These are phyloP conservation scores for Nineta flava DNA, from an alignment of 2,888 invertebrate species.

Conservation along the genomic window DNA sequence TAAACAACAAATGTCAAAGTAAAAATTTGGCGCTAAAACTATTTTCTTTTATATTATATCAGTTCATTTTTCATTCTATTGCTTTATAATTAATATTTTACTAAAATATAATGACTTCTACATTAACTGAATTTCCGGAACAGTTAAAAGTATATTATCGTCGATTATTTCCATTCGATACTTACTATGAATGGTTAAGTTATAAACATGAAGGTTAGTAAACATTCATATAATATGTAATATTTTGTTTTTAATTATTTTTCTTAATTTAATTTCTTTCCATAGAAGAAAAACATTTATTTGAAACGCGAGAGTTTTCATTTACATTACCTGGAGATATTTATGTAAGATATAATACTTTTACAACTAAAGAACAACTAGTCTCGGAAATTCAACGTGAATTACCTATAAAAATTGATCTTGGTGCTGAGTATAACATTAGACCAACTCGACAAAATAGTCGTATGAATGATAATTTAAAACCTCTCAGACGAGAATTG, in stretches of 20 bases:
- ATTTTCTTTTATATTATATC: no score
- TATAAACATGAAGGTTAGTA: slow-evolving; percentile 1
- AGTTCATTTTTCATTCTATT: no score
- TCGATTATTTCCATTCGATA: slow-evolving; percentile 1
- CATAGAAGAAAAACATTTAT: neutral
- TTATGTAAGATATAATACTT: neutral
- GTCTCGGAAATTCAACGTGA: neutral
- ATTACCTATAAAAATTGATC: slow-evolving; percentile 86
- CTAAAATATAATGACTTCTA: no score
- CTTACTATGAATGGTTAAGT: neutral
- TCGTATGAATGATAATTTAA: slow-evolving; percentile 11
- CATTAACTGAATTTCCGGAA: neutral
- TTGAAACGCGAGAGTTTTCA: neutral
- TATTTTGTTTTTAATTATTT: neutral
- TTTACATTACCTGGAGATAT: neutral
- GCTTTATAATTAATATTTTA: no score
- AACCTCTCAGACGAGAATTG: slow-evolving; percentile 56
- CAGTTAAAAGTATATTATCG: slow-evolving; percentile 2
- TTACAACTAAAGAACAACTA: neutral
- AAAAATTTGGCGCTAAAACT: no score
- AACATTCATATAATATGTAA: neutral
- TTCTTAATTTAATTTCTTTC: neutral
- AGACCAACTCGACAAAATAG: slow-evolving; percentile 28
- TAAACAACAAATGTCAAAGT: no score
- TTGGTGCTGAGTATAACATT: slow-evolving; percentile 74